Base-by-base conservation (phyloP, 2,888 invertebrate species). In the Apeira syringaria region DNA sequence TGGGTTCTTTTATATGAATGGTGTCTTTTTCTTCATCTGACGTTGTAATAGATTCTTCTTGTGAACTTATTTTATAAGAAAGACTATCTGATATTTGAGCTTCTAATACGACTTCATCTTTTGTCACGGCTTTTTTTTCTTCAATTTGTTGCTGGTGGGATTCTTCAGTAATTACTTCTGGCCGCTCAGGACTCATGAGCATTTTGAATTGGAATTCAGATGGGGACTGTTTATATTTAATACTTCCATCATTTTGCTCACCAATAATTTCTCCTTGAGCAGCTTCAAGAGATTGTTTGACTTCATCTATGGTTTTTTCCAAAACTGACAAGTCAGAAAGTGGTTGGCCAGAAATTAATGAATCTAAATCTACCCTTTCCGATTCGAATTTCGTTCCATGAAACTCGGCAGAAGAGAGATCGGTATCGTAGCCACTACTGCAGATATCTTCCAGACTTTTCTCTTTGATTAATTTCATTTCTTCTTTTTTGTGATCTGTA, bases 161-260 rank as follows among this genome's bases (percentile, higher is more conserved):
- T 67, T 92, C 92, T 68, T 92, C 92, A 25, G 89, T 91, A 28
- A 92, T 92, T 9, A 91, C 90, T 74, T 92, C 92, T 9, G 91
- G 91, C 54, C 79, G 75, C 17, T 90, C 90, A 1, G 90, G 90
- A 51, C 90, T 91, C 20, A 90, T 86, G 18, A 93, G 71, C 11
- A 93, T 76, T 73, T 93, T 94, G 39, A 94, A 93, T 64, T 94
- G 94, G 63, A 94, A 94, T 69, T 94, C 94, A 1, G 94, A 94
- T 2, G 94, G 94, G 0, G 94, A 94, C 56, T 94, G 93, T 60
- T 94, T 94, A 54, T 93, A 93, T 65, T 92, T 92, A 33, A 92
- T 92, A 51, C 91, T 94, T 5, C 93, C 91, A 53, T 93, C 93
- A 60, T 80, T 91, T 69, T 91, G 91, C 50, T 91, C 90, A 62